Base-by-base conservation (phyloP, 2,113 vertebrate genomes). In the Trogon melanurus region DNA sequence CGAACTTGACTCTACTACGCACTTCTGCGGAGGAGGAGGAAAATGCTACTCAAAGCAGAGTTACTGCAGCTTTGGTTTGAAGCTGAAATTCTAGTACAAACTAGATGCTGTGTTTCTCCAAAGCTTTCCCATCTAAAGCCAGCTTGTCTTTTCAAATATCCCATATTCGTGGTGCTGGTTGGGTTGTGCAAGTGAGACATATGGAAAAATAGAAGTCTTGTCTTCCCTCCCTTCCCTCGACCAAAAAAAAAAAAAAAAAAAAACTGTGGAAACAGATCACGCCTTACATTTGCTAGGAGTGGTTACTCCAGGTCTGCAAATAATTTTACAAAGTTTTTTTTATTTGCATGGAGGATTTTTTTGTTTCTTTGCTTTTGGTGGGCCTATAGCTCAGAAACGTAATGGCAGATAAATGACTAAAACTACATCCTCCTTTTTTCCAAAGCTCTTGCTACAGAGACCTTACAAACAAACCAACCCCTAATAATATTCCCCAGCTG, bases 1-100 rank as follows among this genome's bases (percentile, higher is more conserved):
- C 1, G 98, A 98, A 84, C 99, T 99, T 29, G 98, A 99, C 71
- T 98, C 98, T 79, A 98, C 97, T 81, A 93, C 96, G 76, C 98
- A 98, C 97, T 98, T 98, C 94, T 82, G 88, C 45, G 66, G 81
- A 70, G 74, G 45, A 72, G 36, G 45, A 91, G 92, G 26, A 56
- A 92, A 78, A 79, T 1, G 10, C 17, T 14, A 26, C 45, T 61
- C 11, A 21, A 27, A 64, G 53, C 11, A 44, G 21, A 57, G 17
- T 16, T n/a, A 62, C 29, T 7, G 0, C 64, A 88, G 50, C 66
- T 88, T 54, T 7, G 1, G n/a, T 22, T 3, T 70, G 36, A 78
- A 91, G 30, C 53, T 65, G 51, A 84, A 87, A 6, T 27, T 67
- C 48, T 23, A 19, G 7, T 30, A 58, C 45, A 44, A 61, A 1